Evolutionary conservation across 2,888 invertebrate genomes (phyloP).

Genomic region (Standfussiana lucernea): DNA sequence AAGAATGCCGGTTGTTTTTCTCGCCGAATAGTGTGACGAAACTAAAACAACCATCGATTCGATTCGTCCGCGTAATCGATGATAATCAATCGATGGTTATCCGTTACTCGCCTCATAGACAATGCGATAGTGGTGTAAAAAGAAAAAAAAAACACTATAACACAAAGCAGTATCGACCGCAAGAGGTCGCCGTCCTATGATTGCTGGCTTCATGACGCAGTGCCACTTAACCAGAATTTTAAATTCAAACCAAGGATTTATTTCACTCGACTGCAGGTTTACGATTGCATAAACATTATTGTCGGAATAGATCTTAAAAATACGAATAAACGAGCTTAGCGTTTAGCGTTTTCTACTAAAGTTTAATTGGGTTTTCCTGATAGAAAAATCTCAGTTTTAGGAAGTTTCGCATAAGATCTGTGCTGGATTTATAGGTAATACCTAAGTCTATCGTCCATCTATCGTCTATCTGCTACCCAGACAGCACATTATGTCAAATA

Average conservation of each 20-base stretch:
- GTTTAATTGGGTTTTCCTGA: constrained; percentile 44
- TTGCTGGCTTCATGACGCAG: constrained; percentile 76
- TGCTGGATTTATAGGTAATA: background rate
- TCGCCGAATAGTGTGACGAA: constrained; percentile 48
- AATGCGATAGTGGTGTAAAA: constrained; percentile 47
- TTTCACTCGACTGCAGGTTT: constrained; percentile 56
- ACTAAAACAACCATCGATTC: constrained; percentile 53
- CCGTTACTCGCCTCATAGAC: constrained; percentile 55
- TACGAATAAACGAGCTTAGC: constrained; percentile 5
- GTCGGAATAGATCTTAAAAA: constrained; percentile 22
- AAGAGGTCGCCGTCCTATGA: constrained; percentile 85
- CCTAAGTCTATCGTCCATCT: background rate
- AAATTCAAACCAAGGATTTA: constrained; percentile 70
- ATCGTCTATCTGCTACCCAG: background rate
- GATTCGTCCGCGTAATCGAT: constrained; percentile 51
- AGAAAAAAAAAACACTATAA: constrained; percentile 46
- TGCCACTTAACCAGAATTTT: constrained; percentile 74
- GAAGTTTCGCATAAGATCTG: constrained; percentile 13
- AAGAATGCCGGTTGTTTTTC: constrained; percentile 19
- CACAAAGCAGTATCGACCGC: constrained; percentile 80
- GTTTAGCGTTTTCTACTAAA: constrained; percentile 13
- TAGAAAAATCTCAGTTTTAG: constrained; percentile 16
- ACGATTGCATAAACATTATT: constrained; percentile 39
- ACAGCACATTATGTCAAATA: background rate
- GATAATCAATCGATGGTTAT: constrained; percentile 46